Base-by-base conservation (phyloP, 2,113 vertebrate genomes). In the Arothron firmamentum region DNA sequence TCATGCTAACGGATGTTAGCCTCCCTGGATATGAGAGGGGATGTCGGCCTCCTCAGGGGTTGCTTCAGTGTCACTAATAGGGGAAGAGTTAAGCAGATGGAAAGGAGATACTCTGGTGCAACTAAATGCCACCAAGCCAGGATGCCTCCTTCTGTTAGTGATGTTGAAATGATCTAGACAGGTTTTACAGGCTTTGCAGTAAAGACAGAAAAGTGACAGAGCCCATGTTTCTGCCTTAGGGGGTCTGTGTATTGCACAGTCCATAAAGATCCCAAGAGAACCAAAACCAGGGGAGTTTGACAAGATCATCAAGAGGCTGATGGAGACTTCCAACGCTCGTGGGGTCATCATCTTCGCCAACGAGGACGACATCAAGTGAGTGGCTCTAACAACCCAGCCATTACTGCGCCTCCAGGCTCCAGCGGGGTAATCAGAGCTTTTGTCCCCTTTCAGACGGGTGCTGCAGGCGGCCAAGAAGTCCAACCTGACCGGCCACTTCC, bases 301-400 rank as follows among this genome's bases (percentile, higher is more conserved):
- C 60, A 98, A 98, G 81, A 91, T 97, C 86, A 94, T 98, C 83
- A 93, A 92, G 16, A 91, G 95, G 50, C 90, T 98, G 13, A 91
- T 96, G 91, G 96, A 97, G 87, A 96, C 94, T 31, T 95, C 95
- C 0, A 95, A 95, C 0, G 96, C 96, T 15, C 89, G 96, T 0
- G 95, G 91, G 0, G 88, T 98, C 79, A 93, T 98, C 85, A 95
- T 97, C 84, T 98, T 98, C 0, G 96, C 96, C 57, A 98, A 94
- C 0, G 96, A 98, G 77, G 96, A 98, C 0, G 96, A 98, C 15
- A 97, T 98, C 89, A 95, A 94, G 96, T 98, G 81, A 75, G 90
- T 79, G 15, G 19, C 49, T 72, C 1, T 21, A 42, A 34, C 25
- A 5, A 50, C 12, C 6, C 25, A 19, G 3, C 69, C 19, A 17